phyloP scores from a whole-genome alignment of 2,888 invertebrate species.

The Epinotia bilunana region DNA sequence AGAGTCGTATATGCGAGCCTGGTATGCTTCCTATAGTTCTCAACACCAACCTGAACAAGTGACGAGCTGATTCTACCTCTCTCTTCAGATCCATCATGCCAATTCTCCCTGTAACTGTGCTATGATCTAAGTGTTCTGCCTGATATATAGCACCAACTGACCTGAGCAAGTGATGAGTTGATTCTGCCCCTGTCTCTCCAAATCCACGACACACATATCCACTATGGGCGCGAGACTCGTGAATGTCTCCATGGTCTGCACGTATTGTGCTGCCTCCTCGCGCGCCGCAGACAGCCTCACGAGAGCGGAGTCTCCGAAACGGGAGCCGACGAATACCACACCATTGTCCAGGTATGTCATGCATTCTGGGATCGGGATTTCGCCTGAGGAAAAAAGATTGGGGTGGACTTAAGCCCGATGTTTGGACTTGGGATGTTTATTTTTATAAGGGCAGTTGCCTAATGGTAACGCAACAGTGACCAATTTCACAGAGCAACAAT shows the following conservation, averaged over 20 bases:
- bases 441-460: no score
- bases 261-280: constrained; percentile 94
- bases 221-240: constrained; percentile 99
- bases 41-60: no score
- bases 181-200: constrained; percentile 98
- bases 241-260: constrained; percentile 97
- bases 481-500: no score
- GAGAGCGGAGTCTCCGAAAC: constrained; percentile 98
- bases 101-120: no score
- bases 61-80: background rate
- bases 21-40: no score
- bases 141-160: constrained; percentile 48
- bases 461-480: no score
- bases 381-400: constrained; percentile 78
- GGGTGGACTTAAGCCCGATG: background rate
- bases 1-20: no score
- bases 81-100: background rate
- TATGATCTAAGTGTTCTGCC: no score
- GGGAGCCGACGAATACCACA: constrained; percentile 97
- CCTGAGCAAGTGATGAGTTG: constrained; percentile 99
- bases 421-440: background rate
- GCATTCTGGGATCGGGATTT: constrained; percentile 97
- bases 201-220: constrained; percentile 98
- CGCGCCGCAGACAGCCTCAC: constrained; percentile 93
- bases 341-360: constrained; percentile 99